Evolutionary conservation across 2,113 vertebrate species (phyloP).

Genomic region (Zeus faber): DNA sequence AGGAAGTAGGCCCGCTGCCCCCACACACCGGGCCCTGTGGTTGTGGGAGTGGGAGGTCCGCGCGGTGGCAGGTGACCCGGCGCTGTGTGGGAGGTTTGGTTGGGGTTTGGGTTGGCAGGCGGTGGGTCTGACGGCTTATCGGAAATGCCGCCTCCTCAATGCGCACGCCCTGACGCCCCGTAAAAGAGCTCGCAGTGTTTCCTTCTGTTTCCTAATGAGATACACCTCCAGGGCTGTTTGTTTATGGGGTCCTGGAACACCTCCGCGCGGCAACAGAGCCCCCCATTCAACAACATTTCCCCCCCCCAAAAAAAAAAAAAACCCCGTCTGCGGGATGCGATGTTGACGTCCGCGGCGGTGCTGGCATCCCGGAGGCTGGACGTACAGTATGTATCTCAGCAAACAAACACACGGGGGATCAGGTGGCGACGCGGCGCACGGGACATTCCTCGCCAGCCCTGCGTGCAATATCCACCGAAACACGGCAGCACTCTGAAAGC

Average conservation of each 20-base stretch:
- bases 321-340: constrained; percentile 15
- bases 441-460: too few species aligned
- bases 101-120: too few species aligned
- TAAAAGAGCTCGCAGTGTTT: constrained; percentile 54
- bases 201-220: constrained; percentile 51
- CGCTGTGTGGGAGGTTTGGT: constrained; percentile 63
- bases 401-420: too few species aligned
- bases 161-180: constrained; percentile 32
- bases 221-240: constrained; percentile 55
- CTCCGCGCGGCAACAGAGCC: constrained; percentile 45
- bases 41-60: constrained; percentile 39
- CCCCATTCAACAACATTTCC: too few species aligned
- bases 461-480: too few species aligned
- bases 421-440: too few species aligned
- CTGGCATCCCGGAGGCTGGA: not conserved
- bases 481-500: too few species aligned
- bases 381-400: too few species aligned
- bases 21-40: constrained; percentile 18
- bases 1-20: too few species aligned
- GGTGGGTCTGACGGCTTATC: constrained; percentile 49
- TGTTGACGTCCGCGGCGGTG: constrained; percentile 26
- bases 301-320: too few species aligned
- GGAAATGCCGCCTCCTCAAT: constrained; percentile 42
- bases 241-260: constrained; percentile 49
- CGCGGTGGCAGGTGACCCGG: constrained; percentile 54